phyloP scores from a whole-genome alignment of 2,888 invertebrate species.

The Xanthorhoe spadicearia region DNA sequence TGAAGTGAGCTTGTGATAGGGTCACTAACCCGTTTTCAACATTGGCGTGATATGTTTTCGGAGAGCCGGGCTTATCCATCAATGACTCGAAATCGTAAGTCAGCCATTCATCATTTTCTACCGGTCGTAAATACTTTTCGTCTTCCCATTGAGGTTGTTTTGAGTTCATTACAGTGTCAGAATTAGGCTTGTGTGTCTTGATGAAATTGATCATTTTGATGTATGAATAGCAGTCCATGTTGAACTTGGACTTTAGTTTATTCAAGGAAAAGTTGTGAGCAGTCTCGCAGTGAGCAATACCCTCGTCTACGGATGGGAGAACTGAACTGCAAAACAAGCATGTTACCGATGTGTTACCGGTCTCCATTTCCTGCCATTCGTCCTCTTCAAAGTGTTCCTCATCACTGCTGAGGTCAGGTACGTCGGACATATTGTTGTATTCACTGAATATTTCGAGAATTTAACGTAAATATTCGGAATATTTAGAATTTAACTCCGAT shows the following conservation, averaged over 20 bases:
- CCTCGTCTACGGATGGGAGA: conserved; percentile 86
- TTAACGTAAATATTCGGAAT: not conserved
- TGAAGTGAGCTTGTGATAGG: conserved; percentile 85
- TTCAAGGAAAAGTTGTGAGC: conserved; percentile 88
- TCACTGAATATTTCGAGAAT: not conserved
- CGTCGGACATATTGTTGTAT: conserved; percentile 67
- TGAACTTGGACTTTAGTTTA: conserved; percentile 87
- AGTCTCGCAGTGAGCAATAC: conserved; percentile 87
- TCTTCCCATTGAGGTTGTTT: conserved; percentile 87
- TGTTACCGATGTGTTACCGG: conserved; percentile 67
- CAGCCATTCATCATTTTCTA: conserved; percentile 91
- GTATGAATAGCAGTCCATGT: conserved; percentile 92
- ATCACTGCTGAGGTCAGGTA: conserved; percentile 80
- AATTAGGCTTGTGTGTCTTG: conserved; percentile 85
- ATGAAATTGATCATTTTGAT: conserved; percentile 93
- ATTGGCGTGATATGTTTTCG: conserved; percentile 83
- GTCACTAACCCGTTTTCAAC: conserved; percentile 86
- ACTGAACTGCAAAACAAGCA: conserved; percentile 90
- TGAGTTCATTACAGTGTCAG: conserved; percentile 83
- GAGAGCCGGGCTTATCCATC: conserved; percentile 66
- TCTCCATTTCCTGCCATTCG: conserved; percentile 81
- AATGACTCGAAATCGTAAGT: conserved; percentile 89
- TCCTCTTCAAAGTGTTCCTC: conserved; percentile 79
- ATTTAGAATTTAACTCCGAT: too few species aligned
- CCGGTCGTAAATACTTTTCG: conserved; percentile 91